Evolutionary conservation across 1,140 invertebrate genomes (phyloP).

Genomic region (Adoxophyes honmai): DNA sequence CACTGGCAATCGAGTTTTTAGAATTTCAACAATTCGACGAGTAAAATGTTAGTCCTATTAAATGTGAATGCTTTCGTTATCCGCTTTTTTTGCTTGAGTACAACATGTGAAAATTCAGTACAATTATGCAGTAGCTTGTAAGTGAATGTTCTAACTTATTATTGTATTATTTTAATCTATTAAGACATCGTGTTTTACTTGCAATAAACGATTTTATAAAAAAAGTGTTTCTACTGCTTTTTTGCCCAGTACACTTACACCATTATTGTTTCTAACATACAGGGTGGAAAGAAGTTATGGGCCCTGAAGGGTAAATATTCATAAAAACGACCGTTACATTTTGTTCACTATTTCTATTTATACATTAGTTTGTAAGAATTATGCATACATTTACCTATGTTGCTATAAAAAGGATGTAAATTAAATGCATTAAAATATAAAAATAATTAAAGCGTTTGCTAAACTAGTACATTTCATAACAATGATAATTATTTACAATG

Average conservation of each 20-base stretch:
- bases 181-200: neutral
- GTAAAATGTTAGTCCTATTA: neutral
- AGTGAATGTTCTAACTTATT: neutral
- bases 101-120: neutral
- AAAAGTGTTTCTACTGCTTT: neutral
- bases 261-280: no score
- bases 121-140: neutral
- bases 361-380: no score
- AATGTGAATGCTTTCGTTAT: neutral
- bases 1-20: constrained; percentile 19
- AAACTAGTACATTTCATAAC: no score
- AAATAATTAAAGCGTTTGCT: no score
- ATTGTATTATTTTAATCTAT: neutral
- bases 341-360: no score
- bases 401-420: no score
- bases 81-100: neutral
- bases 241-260: neutral
- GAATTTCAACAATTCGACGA: constrained; percentile 21
- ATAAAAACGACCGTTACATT: no score
- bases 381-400: no score
- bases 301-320: no score
- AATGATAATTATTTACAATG: no score
- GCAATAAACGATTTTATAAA: neutral
- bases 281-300: no score
- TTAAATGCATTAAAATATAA: no score